Evolutionary conservation across 1,140 invertebrate genomes (phyloP), one percentile per base, ranked within the genome.

Genomic region (Neotoxoptera formosana): DNA sequence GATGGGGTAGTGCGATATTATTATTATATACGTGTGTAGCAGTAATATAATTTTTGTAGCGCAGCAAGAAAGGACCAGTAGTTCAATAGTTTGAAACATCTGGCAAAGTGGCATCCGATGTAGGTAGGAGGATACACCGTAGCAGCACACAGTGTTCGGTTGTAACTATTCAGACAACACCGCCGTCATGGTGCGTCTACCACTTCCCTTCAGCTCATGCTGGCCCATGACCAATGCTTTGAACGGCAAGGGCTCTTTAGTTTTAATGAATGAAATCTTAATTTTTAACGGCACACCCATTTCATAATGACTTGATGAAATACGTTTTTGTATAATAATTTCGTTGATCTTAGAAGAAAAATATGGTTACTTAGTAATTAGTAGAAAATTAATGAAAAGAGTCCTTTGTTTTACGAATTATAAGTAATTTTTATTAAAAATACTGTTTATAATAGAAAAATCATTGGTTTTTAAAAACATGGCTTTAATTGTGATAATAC

Each of bases 71-170:
- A 89, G 87, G n/a, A 89, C 87, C 87, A 53, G 87, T 89, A 89
- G 48, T 89, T 23, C 87, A 91, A 60, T 76, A 83, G 81, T 86
- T 53, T 45, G 48, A 34, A 93, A 93, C 91, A 93, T 93, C 91
- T 93, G 91, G 91, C 91, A 86, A 93, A 93, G 81, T 86, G 81
- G 91, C 48, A 93, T 93, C 81, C 81, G 67, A 84, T 86, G 91
- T 93, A 93, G 91, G 81, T 93, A 83, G 91, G 76, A 83, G 81
- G 76, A 93, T 92, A 90, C 60, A 41, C 91, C 91, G 21, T n/a
- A 9, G 91, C 91, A 25, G 21, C 76, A 45, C 6, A 45, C 90
- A 83, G 76, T 47, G 90, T 91, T 91, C 36, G 60, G 36, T 76
- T 83, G n/a, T 92, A 91, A 91, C 90, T 76, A 81, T 48, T 92